These are phyloP conservation scores for Amblyornis subalaris DNA, from an alignment of 2,113 vertebrate genomes.

Conservation along the genomic window DNA sequence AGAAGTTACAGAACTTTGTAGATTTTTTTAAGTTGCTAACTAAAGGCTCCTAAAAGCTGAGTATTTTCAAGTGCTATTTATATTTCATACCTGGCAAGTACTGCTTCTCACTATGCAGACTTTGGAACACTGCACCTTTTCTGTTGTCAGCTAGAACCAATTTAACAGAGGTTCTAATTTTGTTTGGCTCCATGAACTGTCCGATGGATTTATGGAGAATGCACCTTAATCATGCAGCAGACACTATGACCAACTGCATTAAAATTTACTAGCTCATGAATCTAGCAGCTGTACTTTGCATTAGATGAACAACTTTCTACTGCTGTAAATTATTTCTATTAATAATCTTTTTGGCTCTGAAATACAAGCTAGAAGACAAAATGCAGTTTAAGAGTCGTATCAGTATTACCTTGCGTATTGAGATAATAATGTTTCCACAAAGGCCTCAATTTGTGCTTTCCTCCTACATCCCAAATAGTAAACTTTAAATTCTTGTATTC, in stretches of 20 bases:
- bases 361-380: not conserved
- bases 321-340: not conserved
- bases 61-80: not conserved
- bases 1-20: not conserved
- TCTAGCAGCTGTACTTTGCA: not conserved
- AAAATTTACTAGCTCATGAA: not conserved
- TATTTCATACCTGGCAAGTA: constrained; percentile 2
- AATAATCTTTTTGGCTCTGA: not conserved
- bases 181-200: not conserved
- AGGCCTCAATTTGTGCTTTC: constrained; percentile 94
- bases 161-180: constrained; percentile 2
- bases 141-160: not conserved
- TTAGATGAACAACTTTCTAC: not conserved
- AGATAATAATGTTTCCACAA: constrained; percentile 99
- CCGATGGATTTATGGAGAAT: constrained; percentile 8
- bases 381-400: not conserved
- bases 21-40: not conserved
- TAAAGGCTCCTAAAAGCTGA: not conserved
- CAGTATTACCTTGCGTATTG: constrained; percentile 91
- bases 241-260: not conserved
- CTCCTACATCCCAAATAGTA: constrained; percentile 99
- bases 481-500: constrained; percentile 99
- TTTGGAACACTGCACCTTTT: not conserved
- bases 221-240: not conserved
- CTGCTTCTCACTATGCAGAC: not conserved